These are phyloP conservation scores for Hydropsyche betteni DNA, from an alignment of 2,888 invertebrate species.

Conservation along the genomic window DNA sequence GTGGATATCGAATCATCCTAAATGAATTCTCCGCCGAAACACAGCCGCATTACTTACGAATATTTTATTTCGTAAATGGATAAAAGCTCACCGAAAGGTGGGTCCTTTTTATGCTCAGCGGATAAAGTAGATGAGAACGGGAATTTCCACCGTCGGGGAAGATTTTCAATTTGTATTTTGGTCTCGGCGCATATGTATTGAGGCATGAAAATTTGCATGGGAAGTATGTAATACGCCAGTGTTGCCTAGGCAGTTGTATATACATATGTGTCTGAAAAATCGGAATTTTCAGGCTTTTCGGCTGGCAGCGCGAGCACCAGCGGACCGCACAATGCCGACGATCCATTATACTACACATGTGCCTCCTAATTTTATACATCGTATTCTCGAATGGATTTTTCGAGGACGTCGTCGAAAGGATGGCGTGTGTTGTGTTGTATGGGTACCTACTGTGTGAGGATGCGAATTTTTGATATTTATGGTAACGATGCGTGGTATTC, in stretches of 20 bases:
- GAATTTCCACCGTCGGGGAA: background rate
- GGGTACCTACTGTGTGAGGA: too few species aligned
- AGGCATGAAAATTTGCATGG: conserved; percentile 34
- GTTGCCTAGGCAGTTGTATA: background rate
- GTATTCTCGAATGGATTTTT: too few species aligned
- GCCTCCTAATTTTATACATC: too few species aligned
- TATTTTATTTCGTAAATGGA: conserved; percentile 29
- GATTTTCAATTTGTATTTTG: conserved; percentile 36
- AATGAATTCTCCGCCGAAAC: background rate
- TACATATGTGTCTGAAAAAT: background rate
- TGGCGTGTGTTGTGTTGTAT: too few species aligned
- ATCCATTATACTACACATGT: too few species aligned
- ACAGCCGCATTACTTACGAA: conserved; percentile 14
- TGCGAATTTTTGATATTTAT: too few species aligned
- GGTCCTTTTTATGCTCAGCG: background rate
- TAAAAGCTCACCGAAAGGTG: background rate
- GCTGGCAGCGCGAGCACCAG: background rate
- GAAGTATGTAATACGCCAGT: background rate
- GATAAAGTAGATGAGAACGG: conserved; percentile 12
- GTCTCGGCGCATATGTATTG: conserved; percentile 28
- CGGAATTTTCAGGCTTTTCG: conserved; percentile 18
- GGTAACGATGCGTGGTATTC: too few species aligned
- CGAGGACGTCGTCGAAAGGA: too few species aligned
- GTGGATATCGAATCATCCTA: background rate
- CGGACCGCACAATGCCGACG: too few species aligned